phyloP scores from a whole-genome alignment of 2,797 vertebrate species.

The Anomalospiza imberbis region DNA sequence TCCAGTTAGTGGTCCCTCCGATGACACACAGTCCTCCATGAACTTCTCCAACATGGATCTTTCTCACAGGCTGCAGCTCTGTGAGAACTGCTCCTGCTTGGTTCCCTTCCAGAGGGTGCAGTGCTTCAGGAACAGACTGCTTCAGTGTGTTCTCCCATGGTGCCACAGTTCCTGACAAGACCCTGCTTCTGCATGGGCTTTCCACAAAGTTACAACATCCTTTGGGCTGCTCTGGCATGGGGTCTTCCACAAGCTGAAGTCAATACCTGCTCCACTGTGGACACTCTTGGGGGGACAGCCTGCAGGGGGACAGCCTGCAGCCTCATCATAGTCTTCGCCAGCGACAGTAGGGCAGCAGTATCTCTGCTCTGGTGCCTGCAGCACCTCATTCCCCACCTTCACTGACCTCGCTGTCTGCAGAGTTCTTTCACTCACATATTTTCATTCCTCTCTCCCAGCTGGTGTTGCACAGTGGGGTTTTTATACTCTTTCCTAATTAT shows the following conservation, averaged over 20 bases:
- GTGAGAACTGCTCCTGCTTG: background rate
- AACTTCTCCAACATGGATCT: background rate
- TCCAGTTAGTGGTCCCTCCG: background rate
- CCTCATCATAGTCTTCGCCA: background rate
- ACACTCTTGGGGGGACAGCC: background rate
- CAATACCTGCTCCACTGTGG: background rate
- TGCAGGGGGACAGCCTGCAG: background rate
- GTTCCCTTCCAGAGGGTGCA: background rate
- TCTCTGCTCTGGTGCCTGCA: background rate
- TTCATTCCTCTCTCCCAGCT: background rate
- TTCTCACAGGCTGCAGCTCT: background rate
- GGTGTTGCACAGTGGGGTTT: background rate
- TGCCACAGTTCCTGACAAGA: background rate
- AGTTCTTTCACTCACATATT: background rate
- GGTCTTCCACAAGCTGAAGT: background rate
- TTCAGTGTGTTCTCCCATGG: background rate
- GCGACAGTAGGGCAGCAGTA: background rate
- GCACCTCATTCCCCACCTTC: background rate
- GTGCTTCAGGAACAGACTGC: background rate
- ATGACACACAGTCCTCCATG: background rate
- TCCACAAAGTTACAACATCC: background rate
- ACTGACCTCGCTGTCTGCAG: background rate
- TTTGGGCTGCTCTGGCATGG: accelerated
- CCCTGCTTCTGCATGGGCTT: background rate
- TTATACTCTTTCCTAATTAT: background rate